Base-by-base conservation (phyloP, 2,888 invertebrate genomes). In the Clistopyga incitator region DNA sequence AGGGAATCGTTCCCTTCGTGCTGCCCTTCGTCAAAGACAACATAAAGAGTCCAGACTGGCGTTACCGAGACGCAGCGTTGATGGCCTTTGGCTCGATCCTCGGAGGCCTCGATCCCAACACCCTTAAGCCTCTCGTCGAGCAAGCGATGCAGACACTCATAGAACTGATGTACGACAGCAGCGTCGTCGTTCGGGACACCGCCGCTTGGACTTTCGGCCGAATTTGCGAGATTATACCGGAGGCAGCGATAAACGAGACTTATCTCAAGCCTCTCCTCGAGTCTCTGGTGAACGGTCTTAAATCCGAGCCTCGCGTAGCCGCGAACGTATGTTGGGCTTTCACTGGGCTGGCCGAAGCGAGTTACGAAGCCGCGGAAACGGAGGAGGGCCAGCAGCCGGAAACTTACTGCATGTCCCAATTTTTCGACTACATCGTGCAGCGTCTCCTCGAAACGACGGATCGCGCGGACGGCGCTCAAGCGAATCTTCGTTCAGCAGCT, bases 301-400 rank as follows among this genome's bases (percentile, higher is more conserved):
- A 97, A 89, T 97, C 98, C 2, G 99, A 99, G 92, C 98, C 99
- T 6, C 94, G 99, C 38, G 99, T 99, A 0, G 99, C 99, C 1
- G 97, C 98, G 11, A 99, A 99, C 93, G 98, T 99, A 13, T 99
- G 99, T 93, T 99, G 99, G 99, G 99, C 99, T 0, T 98, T 99
- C 90, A 98, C 98, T 29, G 98, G 98, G 42, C 94, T 99, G 65
- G 98, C 99, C 0, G 99, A 99, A 93, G 99, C 99, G 2, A 98
- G 99, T 1, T 99, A 98, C 90, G 99, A 99, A 90, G 96, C 97
- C 0, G 97, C 97, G 0, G 96, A 96, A 85, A 93, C 94, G 45
- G 95, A 95, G 56, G 96, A 95, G 45, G 95, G 95, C 6, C 95
- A 95, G 75, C 97, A 95, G 85, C 97, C 99, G 0, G 96, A 97